Percentiles rank a stretch among this genome's conserved stretches.
Conservation (phyloP, 2,888 invertebrate genomes). For the Calliphora vomitoria region DNA sequence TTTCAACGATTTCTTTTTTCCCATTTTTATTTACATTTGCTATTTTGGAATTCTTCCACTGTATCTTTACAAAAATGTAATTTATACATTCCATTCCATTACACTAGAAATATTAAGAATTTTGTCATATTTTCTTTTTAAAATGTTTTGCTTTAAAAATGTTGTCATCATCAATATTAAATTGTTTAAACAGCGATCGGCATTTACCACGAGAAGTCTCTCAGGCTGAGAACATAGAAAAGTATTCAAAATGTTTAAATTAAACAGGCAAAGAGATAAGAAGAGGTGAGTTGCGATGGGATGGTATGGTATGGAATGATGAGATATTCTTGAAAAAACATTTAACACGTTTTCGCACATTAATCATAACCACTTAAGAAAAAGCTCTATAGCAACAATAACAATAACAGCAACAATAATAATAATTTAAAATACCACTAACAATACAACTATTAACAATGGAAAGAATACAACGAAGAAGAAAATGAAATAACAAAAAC, state of each 20-base stretch:
- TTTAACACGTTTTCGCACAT: slow-evolving; percentile 76
- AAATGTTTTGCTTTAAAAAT: neutral
- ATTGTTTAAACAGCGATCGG: slow-evolving; percentile 38
- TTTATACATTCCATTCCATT: too few relatives aligned
- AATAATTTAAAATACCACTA: slow-evolving; percentile 55
- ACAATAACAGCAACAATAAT: slow-evolving; percentile 18
- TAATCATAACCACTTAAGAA: slow-evolving; percentile 76
- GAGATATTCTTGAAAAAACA: slow-evolving; percentile 53
- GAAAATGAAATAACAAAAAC: slow-evolving; percentile 21
- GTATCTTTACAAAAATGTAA: too few relatives aligned
- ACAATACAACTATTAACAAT: slow-evolving; percentile 55
- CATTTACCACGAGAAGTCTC: neutral
- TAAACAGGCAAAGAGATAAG: neutral
- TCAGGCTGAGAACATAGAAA: too few relatives aligned
- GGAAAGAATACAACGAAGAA: slow-evolving; percentile 33
- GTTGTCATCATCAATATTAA: slow-evolving; percentile 34
- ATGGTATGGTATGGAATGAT: neutral
- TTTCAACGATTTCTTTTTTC: too few relatives aligned
- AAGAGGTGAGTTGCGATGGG: neutral
- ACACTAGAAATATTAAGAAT: too few relatives aligned
- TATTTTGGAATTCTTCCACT: too few relatives aligned
- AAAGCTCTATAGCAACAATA: slow-evolving; percentile 60
- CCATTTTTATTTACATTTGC: too few relatives aligned
- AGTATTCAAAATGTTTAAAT: neutral
- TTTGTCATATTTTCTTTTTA: too few relatives aligned